These are phyloP conservation scores for Zoanthus sociatus DNA, from an alignment of 92 coral and sea anemone genomes.

Conservation along the genomic window DNA sequence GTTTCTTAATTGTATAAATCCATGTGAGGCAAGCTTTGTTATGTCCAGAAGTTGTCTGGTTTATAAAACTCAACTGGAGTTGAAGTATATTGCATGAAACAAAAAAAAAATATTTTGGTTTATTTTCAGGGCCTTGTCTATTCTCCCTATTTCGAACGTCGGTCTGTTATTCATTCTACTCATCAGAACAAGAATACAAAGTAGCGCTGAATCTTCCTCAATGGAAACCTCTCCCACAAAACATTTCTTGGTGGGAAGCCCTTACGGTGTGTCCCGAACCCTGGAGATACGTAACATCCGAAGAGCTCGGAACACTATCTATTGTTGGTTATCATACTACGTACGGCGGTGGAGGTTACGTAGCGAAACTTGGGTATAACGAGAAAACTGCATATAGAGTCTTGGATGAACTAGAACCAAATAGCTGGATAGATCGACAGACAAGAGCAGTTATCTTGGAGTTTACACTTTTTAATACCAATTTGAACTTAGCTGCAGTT, in stretches of 20 bases:
- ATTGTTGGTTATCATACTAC: conserved; percentile 33
- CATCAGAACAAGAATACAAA: conserved; percentile 43
- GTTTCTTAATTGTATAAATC: no score
- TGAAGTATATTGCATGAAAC: no score
- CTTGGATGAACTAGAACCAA: conserved; percentile 29
- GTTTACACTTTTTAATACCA: conserved; percentile 53
- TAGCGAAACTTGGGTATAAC: conserved; percentile 56
- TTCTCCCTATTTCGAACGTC: not conserved
- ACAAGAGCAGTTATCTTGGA: conserved; percentile 55
- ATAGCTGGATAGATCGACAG: conserved; percentile 60
- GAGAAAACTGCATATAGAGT: conserved; percentile 41
- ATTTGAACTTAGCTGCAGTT: conserved; percentile 46
- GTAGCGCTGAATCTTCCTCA: conserved; percentile 25
- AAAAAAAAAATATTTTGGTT: no score
- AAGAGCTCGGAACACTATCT: conserved; percentile 24
- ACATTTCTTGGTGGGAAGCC: conserved; percentile 29
- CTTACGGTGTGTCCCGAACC: conserved; percentile 31
- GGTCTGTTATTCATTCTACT: conserved; percentile 44
- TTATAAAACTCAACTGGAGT: no score
- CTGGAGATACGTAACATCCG: conserved; percentile 12
- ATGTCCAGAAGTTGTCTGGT: no score
- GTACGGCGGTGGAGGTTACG: conserved; percentile 60
- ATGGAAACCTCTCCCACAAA: conserved; percentile 41
- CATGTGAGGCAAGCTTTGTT: no score
- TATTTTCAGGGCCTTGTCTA: no score